phyloP scores from a whole-genome alignment of 35 echinoderm and acorn worm genomes.

The Lytechinus variegatus region DNA sequence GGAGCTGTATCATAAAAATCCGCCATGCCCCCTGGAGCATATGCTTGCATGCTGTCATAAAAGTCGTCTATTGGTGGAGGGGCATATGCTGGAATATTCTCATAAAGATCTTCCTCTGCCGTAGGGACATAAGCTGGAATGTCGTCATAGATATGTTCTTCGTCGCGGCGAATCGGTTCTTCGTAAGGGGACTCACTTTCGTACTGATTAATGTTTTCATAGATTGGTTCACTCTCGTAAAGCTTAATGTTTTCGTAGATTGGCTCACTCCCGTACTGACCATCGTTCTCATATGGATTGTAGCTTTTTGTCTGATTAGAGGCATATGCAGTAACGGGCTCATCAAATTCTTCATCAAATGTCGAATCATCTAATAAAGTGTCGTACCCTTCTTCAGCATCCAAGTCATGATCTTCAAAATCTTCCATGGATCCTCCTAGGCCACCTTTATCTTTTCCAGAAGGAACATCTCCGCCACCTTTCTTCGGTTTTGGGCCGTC shows the following conservation, averaged over 20 bases:
- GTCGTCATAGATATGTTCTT: background rate
- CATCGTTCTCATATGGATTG: background rate
- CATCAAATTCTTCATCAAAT: slow-evolving; percentile 61
- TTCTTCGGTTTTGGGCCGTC: background rate
- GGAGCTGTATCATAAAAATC: background rate
- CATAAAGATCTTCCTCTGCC: background rate
- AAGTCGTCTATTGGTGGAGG: background rate
- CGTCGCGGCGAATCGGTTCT: background rate
- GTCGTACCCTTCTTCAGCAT: slow-evolving; percentile 20
- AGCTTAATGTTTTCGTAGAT: background rate
- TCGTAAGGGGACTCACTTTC: background rate
- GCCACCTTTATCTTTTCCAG: background rate
- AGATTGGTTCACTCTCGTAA: background rate
- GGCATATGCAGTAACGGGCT: slow-evolving; percentile 48
- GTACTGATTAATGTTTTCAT: background rate
- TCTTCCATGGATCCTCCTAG: background rate
- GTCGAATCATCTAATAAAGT: slow-evolving; percentile 65
- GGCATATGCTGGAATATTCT: background rate
- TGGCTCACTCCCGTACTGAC: background rate
- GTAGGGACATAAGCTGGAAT: background rate
- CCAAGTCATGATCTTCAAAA: slow-evolving; percentile 23
- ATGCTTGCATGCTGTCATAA: background rate
- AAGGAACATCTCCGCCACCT: background rate
- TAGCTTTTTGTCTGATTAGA: background rate
- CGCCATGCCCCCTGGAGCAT: background rate